A percentile compares a stretch with the other conserved stretches of the same genome.
These are phyloP conservation scores for Poeciliopsis paucimaculata DNA, from an alignment of 2,797 vertebrate species.

Conservation along the genomic window DNA sequence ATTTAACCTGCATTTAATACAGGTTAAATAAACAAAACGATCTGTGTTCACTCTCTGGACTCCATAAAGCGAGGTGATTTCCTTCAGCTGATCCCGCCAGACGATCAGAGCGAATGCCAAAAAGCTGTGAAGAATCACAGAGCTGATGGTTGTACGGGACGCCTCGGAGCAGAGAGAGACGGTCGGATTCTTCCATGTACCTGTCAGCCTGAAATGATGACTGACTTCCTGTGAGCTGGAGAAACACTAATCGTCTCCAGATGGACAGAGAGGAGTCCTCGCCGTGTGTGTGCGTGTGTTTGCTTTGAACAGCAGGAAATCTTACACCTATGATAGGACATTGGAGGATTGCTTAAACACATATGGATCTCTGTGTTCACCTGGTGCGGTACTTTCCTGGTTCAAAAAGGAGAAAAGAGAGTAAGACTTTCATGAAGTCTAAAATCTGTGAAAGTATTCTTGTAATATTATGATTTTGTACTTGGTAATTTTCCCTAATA, in stretches of 20 bases:
- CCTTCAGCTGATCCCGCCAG: conserved; percentile 44
- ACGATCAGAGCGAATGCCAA: conserved; percentile 50
- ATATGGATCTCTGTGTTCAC: conserved; percentile 72
- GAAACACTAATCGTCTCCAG: conserved; percentile 90
- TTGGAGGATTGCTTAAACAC: conserved; percentile 70
- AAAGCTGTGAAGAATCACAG: conserved; percentile 56
- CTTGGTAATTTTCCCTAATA: too few relatives aligned
- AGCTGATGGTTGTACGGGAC: conserved; percentile 48
- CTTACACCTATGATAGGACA: conserved; percentile 69
- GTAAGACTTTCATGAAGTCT: conserved; percentile 9
- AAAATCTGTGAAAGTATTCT: conserved; percentile 1
- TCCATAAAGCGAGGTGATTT: conserved; percentile 33
- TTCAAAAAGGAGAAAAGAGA: conserved; percentile 7
- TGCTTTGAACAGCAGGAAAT: conserved; percentile 59
- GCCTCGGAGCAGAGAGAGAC: conserved; percentile 71
- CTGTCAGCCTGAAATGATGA: conserved; percentile 94
- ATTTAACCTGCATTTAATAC: conserved; percentile 9
- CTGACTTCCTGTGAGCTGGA: conserved; percentile 91
- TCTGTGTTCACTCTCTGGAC: conserved; percentile 22
- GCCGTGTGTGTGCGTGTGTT: conserved; percentile 37
- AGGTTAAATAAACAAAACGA: not conserved
- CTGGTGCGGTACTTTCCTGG: conserved; percentile 55
- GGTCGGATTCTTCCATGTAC: conserved; percentile 88
- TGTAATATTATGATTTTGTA: too few relatives aligned
- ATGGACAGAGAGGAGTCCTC: conserved; percentile 75